phyloP scores from a whole-genome alignment of 2,888 invertebrate genomes.

The Drosophila paracracens region DNA sequence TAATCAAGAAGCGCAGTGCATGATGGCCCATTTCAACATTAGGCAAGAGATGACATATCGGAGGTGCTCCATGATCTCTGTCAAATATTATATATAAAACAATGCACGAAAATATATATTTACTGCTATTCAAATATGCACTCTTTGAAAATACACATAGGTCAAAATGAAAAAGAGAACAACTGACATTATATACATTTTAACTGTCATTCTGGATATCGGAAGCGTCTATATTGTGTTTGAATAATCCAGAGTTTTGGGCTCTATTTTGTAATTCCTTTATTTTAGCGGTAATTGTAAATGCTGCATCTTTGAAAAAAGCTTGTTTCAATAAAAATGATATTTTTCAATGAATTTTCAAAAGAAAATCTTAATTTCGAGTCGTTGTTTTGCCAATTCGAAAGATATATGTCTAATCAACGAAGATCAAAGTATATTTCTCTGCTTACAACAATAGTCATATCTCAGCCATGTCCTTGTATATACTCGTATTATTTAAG shows the following conservation, averaged over 20 bases:
- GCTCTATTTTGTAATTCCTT: background rate
- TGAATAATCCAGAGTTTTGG: background rate
- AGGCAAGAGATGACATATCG: background rate
- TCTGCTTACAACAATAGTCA: background rate
- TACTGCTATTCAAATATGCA: background rate
- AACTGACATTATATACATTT: background rate
- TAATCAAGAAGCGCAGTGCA: slow-evolving; percentile 1
- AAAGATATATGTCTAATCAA: background rate
- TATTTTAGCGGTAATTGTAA: background rate
- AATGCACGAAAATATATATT: background rate
- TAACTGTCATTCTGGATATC: background rate
- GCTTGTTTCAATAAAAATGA: background rate
- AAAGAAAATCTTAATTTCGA: background rate
- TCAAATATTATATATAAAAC: background rate
- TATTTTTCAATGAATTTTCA: background rate
- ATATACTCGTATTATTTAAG: background rate
- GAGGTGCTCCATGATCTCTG: background rate
- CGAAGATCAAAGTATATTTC: background rate
- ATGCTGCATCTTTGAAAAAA: background rate
- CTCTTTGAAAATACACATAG: background rate
- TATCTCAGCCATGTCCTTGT: too few relatives aligned
- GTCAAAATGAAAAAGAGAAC: background rate
- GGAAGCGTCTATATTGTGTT: background rate
- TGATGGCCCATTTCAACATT: background rate
- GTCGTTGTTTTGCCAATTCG: background rate